Conservation (phyloP, 2,888 invertebrate species). For the Pegoplata infirma region DNA sequence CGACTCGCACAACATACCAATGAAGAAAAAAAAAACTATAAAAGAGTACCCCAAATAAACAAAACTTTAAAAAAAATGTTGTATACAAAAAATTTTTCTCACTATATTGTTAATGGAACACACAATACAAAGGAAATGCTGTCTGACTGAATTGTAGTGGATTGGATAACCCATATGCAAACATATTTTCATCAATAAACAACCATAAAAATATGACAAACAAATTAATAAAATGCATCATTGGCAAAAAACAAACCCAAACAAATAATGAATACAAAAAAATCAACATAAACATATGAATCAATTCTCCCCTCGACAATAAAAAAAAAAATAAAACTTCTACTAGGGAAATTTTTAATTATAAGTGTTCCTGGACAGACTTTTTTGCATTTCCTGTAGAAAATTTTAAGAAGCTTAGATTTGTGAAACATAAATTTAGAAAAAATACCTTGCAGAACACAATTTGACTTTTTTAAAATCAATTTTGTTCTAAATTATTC, state of each 20-base stretch:
- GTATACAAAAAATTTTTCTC: constrained; percentile 38
- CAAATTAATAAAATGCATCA: constrained; percentile 72
- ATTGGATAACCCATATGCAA: constrained; percentile 44
- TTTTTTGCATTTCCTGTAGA: too few relatives aligned
- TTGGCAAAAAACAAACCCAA: constrained; percentile 46
- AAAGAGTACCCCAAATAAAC: background rate
- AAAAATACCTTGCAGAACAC: too few relatives aligned
- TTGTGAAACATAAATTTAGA: too few relatives aligned
- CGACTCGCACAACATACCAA: too few relatives aligned
- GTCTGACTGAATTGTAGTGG: background rate
- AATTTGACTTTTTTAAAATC: too few relatives aligned
- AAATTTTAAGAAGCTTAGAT: too few relatives aligned
- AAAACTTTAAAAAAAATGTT: constrained; percentile 33
- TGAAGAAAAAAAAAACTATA: too few relatives aligned
- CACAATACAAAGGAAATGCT: constrained; percentile 25
- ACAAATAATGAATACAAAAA: constrained; percentile 14
- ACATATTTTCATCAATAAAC: constrained; percentile 72
- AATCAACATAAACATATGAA: background rate
- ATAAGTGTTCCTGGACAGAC: too few relatives aligned
- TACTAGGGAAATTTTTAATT: too few relatives aligned
- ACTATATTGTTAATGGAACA: constrained; percentile 3
- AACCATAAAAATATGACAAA: constrained; percentile 71
- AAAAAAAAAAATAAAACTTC: too few relatives aligned
- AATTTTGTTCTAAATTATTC: too few relatives aligned
- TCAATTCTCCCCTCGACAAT: too few relatives aligned